These are phyloP conservation scores for Babylonia areolata DNA, from an alignment of 1,140 invertebrate species.

Conservation along the genomic window DNA sequence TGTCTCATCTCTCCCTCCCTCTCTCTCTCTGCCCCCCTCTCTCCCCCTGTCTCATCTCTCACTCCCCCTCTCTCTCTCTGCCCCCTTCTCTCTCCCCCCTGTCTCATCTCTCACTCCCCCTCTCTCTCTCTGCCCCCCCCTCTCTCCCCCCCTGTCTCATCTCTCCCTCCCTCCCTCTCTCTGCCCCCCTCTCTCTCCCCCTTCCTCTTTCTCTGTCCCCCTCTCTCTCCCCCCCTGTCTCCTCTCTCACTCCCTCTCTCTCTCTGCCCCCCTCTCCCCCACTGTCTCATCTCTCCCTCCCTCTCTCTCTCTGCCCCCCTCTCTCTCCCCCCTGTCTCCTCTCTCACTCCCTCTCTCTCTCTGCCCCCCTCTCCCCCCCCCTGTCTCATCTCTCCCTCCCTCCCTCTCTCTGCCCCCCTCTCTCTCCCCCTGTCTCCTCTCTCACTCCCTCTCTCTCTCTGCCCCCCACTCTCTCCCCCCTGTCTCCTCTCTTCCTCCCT, in stretches of 20 bases:
- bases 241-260: neutral
- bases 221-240: no score
- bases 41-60: no score
- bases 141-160: neutral
- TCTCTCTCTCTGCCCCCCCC: neutral
- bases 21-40: no score
- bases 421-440: no score
- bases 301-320: neutral
- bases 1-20: no score
- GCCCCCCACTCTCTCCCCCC: no score
- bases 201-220: neutral
- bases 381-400: no score
- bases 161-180: neutral
- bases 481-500: no score
- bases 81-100: no score
- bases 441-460: no score
- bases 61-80: neutral
- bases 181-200: neutral
- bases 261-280: neutral
- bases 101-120: no score
- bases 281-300: neutral
- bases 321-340: neutral
- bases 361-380: neutral
- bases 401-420: no score
- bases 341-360: slow-evolving; percentile 20